Conservation (phyloP, 2,888 invertebrate genomes). For the Tenodera sinensis region DNA sequence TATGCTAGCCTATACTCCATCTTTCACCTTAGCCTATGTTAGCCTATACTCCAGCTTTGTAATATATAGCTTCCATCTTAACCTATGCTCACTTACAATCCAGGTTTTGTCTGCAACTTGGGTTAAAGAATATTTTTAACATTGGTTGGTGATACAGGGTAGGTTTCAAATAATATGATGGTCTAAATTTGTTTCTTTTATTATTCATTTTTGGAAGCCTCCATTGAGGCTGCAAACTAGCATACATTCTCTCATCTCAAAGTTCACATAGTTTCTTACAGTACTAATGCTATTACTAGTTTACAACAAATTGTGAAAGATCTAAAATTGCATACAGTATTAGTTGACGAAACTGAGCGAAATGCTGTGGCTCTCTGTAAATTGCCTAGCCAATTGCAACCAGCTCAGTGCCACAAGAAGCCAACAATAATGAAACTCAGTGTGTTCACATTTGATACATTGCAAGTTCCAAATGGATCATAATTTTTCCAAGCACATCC, state of each 20-base stretch:
- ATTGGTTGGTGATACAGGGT: background rate
- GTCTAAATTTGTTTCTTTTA: conserved; percentile 4
- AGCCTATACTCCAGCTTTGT: too few relatives aligned
- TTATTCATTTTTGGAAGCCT: conserved; percentile 3
- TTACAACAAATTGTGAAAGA: conserved; percentile 18
- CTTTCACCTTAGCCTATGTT: too few relatives aligned
- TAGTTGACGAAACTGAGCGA: conserved; percentile 1
- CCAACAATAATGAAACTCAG: conserved; percentile 4
- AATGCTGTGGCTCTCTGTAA: background rate
- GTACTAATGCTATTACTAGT: conserved; percentile 8
- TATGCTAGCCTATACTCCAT: too few relatives aligned
- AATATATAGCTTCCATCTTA: too few relatives aligned
- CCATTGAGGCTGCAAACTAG: conserved; percentile 6
- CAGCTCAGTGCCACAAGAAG: background rate
- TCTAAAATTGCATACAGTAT: conserved; percentile 14
- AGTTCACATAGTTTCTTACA: conserved; percentile 8
- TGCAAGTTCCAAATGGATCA: conserved; percentile 14
- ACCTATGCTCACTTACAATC: too few relatives aligned
- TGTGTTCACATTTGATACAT: background rate
- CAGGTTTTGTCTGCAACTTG: too few relatives aligned
- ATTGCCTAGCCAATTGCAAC: background rate
- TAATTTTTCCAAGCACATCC: background rate
- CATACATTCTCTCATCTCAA: conserved; percentile 12
- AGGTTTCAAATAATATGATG: background rate
- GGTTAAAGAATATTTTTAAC: too few relatives aligned